Evolutionary conservation across 1,140 invertebrate genomes (phyloP), one percentile per base, ranked within the genome.

Genomic region (Hylaeus volcanicus): DNA sequence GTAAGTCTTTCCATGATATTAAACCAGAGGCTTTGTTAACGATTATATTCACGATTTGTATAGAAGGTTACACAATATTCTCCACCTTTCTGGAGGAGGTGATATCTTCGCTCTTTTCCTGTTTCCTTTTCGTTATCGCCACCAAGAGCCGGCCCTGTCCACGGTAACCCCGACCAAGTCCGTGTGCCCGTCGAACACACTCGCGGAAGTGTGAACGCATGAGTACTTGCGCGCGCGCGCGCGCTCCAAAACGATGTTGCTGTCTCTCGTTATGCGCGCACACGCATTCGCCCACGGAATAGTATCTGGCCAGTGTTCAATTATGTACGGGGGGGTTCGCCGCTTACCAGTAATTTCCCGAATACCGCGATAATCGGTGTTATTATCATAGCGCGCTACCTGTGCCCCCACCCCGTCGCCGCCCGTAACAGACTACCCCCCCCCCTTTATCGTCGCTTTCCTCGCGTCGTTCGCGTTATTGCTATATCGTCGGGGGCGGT

Each of bases 291-390:
- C 77, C 64, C 74, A 41, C 74, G 71, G 66, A 79, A 65, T 68
- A 77, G 83, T 88, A 87, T 87, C 85, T 85, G 86, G 79, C 79
- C 76, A 66, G 70, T 84, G 89, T 91, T 90, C 89, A 91, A 91
- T 91, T 91, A 91, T 89, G 89, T 86, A 83, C 86, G 83, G 83
- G 74, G 83, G 83, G 74, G 85, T 82, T 81, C 72, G 83, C 74
- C 85, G 87, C 82, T 89, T 88, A 88, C 87, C 83, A 86, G 84
- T 88, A 89, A 91, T 91, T 91, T 89, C 89, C 88, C 77, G 83
- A 87, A 84, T 90, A 85, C 88, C 85, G 89, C 86, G 86, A 90
- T 91, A 90, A 92, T 92, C 91, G 88, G 79, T 86, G 81, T 89
- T 90, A 91, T 91, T 88, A 85, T 86, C 86, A 64, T 83, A 70